Evolutionary conservation across 2,113 vertebrate genomes (phyloP).

Genomic region (human (Homo sapiens)): GRCh38 chr4:83025001-83025500

Average conservation of each 20-base stretch:
- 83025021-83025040: background rate
- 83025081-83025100: background rate
- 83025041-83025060: background rate
- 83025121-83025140: background rate
- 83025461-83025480: too few relatives aligned
- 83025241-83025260: background rate
- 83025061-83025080: background rate
- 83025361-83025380: too few relatives aligned
- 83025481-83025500: too few relatives aligned
- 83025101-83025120: background rate
- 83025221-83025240: background rate
- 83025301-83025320: fast-evolving
- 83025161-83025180: background rate
- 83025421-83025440: too few relatives aligned
- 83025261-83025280: too few relatives aligned
- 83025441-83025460: too few relatives aligned
- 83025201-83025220: background rate
- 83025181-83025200: background rate
- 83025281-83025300: too few relatives aligned
- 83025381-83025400: too few relatives aligned
- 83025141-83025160: background rate
- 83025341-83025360: too few relatives aligned
- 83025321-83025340: too few relatives aligned
- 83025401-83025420: too few relatives aligned
- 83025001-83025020: background rate